Percentiles rank a stretch among this genome's conserved stretches.
Evolutionary conservation across 2,113 vertebrate genomes (phyloP).

Genomic region (Clupea harengus): DNA sequence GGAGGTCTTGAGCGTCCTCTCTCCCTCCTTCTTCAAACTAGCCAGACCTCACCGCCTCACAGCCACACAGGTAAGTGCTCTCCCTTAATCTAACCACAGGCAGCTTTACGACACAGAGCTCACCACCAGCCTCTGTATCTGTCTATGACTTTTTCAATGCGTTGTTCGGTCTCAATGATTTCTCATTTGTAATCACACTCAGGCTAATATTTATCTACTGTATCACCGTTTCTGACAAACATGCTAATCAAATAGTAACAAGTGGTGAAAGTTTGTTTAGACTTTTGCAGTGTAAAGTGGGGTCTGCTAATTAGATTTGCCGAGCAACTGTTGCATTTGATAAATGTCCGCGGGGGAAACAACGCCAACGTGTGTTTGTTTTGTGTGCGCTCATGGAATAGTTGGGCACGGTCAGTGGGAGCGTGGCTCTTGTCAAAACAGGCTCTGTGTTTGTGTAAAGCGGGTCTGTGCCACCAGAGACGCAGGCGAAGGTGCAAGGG

Average conservation of each 20-base stretch:
- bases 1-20: conserved; percentile 14
- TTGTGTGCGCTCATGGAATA: conserved; percentile 13
- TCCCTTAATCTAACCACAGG: background rate
- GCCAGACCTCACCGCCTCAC: background rate
- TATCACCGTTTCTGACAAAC: background rate
- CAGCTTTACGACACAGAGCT: background rate
- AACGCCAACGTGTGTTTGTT: background rate
- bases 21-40: background rate
- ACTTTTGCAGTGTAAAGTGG: background rate
- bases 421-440: conserved; percentile 1
- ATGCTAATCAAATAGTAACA: background rate
- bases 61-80: conserved; percentile 23
- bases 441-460: background rate
- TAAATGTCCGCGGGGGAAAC: background rate
- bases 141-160: background rate
- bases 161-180: background rate
- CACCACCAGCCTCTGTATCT: background rate
- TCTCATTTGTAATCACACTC: background rate
- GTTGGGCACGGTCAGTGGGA: background rate
- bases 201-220: background rate
- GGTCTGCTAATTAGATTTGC: background rate
- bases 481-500: background rate
- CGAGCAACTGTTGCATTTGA: background rate
- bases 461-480: background rate
- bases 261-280: background rate